These are phyloP conservation scores for Gyrodactylus bullatarudis DNA, from an alignment of 1,140 invertebrate species.

Conservation along the genomic window DNA sequence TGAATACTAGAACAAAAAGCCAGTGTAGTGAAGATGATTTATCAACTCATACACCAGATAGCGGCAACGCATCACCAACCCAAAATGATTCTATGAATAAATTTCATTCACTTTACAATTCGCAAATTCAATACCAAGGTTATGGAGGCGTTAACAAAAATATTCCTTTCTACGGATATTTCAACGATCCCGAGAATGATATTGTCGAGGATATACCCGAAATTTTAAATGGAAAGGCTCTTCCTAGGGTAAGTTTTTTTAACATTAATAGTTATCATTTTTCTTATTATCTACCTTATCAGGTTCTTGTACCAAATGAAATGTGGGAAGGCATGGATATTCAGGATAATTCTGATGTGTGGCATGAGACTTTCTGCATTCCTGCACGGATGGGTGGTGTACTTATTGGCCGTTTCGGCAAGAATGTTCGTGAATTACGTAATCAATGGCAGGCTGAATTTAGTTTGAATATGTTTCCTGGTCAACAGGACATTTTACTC, in stretches of 20 bases:
- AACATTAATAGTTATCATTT: not conserved
- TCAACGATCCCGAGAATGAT: not conserved
- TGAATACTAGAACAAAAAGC: not conserved
- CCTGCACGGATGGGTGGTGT: not conserved
- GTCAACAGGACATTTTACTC: not conserved
- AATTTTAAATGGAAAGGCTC: not conserved
- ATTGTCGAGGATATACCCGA: not conserved
- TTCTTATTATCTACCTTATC: not conserved
- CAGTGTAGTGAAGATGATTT: not conserved
- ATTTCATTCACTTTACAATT: not conserved
- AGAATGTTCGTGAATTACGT: not conserved
- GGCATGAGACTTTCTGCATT: not conserved
- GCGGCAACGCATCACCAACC: not conserved
- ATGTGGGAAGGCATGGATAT: not conserved
- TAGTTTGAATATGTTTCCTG: not conserved
- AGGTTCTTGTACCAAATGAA: not conserved
- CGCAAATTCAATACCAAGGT: not conserved
- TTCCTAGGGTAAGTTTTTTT: not conserved
- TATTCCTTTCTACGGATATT: not conserved
- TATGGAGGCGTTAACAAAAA: not conserved
- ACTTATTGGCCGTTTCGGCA: not conserved
- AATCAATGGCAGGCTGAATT: not conserved
- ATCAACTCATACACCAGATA: not conserved
- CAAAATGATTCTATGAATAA: not conserved
- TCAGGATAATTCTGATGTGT: not conserved